Evolutionary conservation across 2,797 vertebrate genomes (phyloP).

Genomic region (Leuciscus waleckii): DNA sequence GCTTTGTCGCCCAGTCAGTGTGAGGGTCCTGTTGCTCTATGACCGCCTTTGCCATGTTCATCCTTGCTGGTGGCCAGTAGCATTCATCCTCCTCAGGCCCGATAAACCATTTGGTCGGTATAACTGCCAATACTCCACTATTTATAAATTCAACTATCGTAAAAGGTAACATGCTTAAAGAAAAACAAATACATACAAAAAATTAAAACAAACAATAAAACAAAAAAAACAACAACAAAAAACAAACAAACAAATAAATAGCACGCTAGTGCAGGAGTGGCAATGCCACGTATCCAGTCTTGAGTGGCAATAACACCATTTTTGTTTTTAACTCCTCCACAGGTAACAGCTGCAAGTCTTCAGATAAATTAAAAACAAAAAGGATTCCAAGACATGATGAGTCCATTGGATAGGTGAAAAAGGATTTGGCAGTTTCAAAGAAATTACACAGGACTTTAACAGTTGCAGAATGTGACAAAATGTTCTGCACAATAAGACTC

Average conservation of each 20-base stretch:
- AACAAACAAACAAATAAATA: neutral
- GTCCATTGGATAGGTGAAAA: constrained; percentile 18
- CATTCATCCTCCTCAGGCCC: constrained; percentile 40
- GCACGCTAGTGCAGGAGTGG: neutral
- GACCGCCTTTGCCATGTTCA: constrained; percentile 3
- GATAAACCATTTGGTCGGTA: constrained; percentile 28
- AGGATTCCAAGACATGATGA: neutral
- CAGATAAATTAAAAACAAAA: neutral
- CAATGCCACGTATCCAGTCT: neutral
- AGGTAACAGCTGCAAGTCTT: neutral
- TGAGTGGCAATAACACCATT: constrained; percentile 4
- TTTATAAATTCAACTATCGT: constrained; percentile 5
- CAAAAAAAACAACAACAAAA: too few relatives aligned
- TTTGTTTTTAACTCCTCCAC: constrained; percentile 1
- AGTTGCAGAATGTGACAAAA: constrained; percentile 9
- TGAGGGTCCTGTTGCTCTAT: neutral
- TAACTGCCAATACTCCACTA: constrained; percentile 12
- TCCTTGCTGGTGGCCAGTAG: constrained; percentile 38
- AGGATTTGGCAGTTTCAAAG: neutral
- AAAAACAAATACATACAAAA: neutral
- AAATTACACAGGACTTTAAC: constrained; percentile 1
- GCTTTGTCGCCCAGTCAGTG: neutral
- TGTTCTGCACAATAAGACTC: constrained; percentile 16
- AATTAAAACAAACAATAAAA: neutral
- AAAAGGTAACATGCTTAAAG: constrained; percentile 3